A percentile compares a stretch with the other conserved stretches of the same genome.
Conservation (phyloP, 2,797 vertebrate species). For the Phyllotis vaccarum region DNA sequence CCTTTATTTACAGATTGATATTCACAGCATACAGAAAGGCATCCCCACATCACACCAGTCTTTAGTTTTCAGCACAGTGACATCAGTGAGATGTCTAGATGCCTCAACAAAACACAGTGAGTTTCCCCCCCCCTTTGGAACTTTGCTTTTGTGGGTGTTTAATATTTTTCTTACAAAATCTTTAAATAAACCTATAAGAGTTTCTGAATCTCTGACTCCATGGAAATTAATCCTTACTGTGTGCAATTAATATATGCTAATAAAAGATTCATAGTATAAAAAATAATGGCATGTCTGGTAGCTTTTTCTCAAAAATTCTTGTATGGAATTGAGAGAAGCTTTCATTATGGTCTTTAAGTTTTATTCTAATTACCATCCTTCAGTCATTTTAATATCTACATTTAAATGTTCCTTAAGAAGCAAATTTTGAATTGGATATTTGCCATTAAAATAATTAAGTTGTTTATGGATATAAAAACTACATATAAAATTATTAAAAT, state of each 20-base stretch:
- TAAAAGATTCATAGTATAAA: background rate
- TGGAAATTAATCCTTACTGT: background rate
- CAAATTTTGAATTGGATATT: slow-evolving; percentile 37
- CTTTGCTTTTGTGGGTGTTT: background rate
- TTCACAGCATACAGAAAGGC: no score
- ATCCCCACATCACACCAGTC: background rate
- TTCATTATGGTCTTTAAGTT: slow-evolving; percentile 2
- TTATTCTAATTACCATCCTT: slow-evolving; percentile 1
- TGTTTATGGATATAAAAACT: slow-evolving; percentile 46
- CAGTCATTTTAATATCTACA: slow-evolving; percentile 33
- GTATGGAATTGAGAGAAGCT: background rate
- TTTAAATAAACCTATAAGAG: background rate
- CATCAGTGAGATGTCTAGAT: background rate
- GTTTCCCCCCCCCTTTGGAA: background rate
- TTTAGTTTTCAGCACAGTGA: background rate
- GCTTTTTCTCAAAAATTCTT: background rate
- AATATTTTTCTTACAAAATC: background rate
- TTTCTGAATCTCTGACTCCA: background rate
- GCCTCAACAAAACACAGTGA: background rate
- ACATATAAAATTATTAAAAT: slow-evolving; percentile 31
- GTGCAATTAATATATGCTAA: background rate
- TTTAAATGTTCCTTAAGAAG: slow-evolving; percentile 29
- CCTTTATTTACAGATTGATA: no score
- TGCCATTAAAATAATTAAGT: slow-evolving; percentile 14
- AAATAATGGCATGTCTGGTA: background rate